Evolutionary conservation across 2,113 vertebrate genomes (phyloP), one percentile per base, ranked within the genome.

Genomic region (Cromileptes altivelis): DNA sequence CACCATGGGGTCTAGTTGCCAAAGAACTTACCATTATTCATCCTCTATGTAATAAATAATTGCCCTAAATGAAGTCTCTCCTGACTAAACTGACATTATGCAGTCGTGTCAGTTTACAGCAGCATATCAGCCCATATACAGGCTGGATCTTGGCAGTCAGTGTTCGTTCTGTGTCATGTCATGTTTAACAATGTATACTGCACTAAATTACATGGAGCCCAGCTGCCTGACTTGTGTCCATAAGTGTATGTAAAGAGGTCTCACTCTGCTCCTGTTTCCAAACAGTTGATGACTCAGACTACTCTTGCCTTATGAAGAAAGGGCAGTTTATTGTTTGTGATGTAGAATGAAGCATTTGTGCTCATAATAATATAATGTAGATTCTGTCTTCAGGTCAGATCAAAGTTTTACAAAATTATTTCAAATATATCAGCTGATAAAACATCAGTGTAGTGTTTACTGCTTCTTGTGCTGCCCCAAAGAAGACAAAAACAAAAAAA

Each of bases 81-180:
- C 42, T 45, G 42, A 45, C 3, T 45, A 11, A 45, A 0, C 42
- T 45, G 42, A 45, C 42, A 45, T 11, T 45, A 45, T 3, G 11
- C 42, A 45, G 57, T 53, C 18, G 4, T 70, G 58, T 75, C 40
- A 19, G 65, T 27, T 75, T 50, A 80, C 70, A 57, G 27, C 19
- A 50, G 58, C 37, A 50, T 40, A 27, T 57, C 23, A 37, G 77
- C 25, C 11, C 30, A 62, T 23, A 50, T 64, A 23, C 25, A 27
- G 57, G 21, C 70, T 42, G 8, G 23, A 19, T 61, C 33, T 14
- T 21, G 37, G 8, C 40, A n/a, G 27, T n/a, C 9, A 3, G 6
- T 57, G 18, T 37, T 50, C 0, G 0, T 10, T 18, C 23, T 63
- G 42, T 45, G 42, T 45, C 42, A 49, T 50, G 17, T 58, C 8